phyloP scores from a whole-genome alignment of 37 sponge, comb jelly and placozoan genomes.

The Halichondria panicea region DNA sequence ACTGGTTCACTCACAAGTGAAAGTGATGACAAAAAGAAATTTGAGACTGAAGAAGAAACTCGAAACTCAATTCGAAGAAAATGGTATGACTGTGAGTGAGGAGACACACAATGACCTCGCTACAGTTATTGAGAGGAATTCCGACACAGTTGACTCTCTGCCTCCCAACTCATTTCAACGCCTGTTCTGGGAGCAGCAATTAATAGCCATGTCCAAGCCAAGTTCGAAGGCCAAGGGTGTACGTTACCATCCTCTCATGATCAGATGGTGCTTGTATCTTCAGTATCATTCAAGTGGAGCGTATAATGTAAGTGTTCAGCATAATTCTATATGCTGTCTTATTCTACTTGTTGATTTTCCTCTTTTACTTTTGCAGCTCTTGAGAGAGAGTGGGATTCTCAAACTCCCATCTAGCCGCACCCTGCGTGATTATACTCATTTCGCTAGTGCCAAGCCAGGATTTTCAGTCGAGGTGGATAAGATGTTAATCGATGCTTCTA shows the following conservation, averaged over 20 bases:
- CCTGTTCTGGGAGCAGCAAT: slow-evolving; percentile 42
- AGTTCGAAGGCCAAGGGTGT: slow-evolving; percentile 5
- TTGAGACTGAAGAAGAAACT: too few relatives aligned
- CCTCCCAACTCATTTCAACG: slow-evolving; percentile 25
- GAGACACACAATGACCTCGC: too few relatives aligned
- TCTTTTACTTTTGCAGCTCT: too few relatives aligned
- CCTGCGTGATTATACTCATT: slow-evolving; percentile 43
- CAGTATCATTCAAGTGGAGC: slow-evolving; percentile 32
- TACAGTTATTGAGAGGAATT: too few relatives aligned
- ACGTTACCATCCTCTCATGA: slow-evolving; percentile 53
- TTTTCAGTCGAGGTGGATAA: slow-evolving; percentile 44
- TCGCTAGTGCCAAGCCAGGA: slow-evolving; percentile 5
- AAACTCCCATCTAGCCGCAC: slow-evolving; percentile 34
- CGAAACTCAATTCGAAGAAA: too few relatives aligned
- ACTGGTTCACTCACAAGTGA: too few relatives aligned
- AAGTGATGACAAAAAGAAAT: too few relatives aligned
- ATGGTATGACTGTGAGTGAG: too few relatives aligned
- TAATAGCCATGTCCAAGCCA: not conserved
- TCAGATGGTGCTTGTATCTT: slow-evolving; percentile 47
- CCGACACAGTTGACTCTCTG: too few relatives aligned
- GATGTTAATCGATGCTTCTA: slow-evolving; percentile 26
- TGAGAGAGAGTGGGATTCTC: slow-evolving; percentile 22
- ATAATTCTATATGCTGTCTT: too few relatives aligned
- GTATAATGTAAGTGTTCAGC: too few relatives aligned
- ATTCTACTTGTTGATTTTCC: too few relatives aligned